Evolutionary conservation across 2,797 vertebrate species (phyloP).

Genomic region (Pteropus rufus): DNA sequence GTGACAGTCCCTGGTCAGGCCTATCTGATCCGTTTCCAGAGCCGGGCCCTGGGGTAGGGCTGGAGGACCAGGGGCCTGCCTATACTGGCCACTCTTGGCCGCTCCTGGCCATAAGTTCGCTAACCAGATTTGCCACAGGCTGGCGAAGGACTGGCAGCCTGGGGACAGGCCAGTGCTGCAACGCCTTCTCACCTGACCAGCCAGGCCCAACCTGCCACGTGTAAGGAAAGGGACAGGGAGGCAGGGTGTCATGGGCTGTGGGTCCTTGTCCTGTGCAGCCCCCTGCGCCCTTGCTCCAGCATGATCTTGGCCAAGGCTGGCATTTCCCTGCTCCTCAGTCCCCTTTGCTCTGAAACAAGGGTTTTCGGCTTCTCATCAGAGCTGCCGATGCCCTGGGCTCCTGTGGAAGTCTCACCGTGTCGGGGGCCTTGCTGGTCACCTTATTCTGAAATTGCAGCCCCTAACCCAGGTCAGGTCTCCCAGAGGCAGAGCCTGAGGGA

Average conservation of each 20-base stretch:
- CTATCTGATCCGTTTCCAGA: fast-evolving
- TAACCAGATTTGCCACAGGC: not conserved
- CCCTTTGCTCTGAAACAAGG: not conserved
- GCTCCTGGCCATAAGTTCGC: not conserved
- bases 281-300: not conserved
- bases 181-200: not conserved
- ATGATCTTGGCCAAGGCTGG: too few species aligned
- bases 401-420: fast-evolving
- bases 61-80: not conserved
- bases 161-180: not conserved
- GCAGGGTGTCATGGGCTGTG: not conserved
- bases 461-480: not conserved
- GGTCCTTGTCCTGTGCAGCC: not conserved
- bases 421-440: not conserved
- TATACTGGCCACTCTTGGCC: not conserved
- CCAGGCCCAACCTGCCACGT: not conserved
- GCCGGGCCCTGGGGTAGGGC: not conserved
- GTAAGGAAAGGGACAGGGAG: not conserved
- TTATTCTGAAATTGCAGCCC: not conserved
- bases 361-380: not conserved
- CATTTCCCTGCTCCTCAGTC: not conserved
- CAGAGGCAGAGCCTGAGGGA: not conserved
- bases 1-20: not conserved
- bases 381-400: fast-evolving
- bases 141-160: not conserved